These are phyloP conservation scores for Chrysochloris asiatica DNA, from an alignment of 2,113 vertebrate species.

Conservation along the genomic window DNA sequence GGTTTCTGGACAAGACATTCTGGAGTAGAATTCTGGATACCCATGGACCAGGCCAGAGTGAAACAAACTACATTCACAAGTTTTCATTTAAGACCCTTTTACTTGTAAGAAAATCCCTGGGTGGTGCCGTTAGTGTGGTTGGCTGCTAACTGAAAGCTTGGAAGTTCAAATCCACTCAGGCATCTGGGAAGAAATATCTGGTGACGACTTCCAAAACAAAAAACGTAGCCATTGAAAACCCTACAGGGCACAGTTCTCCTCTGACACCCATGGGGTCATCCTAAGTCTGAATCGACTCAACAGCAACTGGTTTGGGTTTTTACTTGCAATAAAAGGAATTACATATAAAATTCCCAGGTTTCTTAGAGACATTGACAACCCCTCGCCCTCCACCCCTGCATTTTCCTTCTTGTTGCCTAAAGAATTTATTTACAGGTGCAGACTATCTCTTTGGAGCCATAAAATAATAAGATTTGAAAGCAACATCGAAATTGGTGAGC, in stretches of 20 bases:
- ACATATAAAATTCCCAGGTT: accelerated
- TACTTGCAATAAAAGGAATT: neutral
- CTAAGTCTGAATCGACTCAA: neutral
- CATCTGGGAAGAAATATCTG: neutral
- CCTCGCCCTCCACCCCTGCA: accelerated
- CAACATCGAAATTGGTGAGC: neutral
- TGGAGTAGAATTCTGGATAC: neutral
- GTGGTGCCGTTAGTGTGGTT: neutral
- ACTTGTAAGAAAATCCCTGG: neutral
- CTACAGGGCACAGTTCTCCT: neutral
- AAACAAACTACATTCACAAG: accelerated
- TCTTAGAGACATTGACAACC: neutral
- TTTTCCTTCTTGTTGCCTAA: neutral
- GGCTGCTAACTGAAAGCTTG: neutral
- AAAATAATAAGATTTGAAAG: neutral
- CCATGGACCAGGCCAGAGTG: no score
- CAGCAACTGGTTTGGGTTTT: neutral
- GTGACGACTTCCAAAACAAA: neutral
- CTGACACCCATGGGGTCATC: neutral
- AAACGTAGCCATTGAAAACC: neutral
- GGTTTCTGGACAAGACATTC: neutral
- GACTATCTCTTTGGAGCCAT: neutral
- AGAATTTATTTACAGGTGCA: neutral
- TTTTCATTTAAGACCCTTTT: neutral
- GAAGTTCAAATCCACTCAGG: neutral